Evolutionary conservation across 2,113 vertebrate genomes (phyloP).

Genomic region (Tyto alba): DNA sequence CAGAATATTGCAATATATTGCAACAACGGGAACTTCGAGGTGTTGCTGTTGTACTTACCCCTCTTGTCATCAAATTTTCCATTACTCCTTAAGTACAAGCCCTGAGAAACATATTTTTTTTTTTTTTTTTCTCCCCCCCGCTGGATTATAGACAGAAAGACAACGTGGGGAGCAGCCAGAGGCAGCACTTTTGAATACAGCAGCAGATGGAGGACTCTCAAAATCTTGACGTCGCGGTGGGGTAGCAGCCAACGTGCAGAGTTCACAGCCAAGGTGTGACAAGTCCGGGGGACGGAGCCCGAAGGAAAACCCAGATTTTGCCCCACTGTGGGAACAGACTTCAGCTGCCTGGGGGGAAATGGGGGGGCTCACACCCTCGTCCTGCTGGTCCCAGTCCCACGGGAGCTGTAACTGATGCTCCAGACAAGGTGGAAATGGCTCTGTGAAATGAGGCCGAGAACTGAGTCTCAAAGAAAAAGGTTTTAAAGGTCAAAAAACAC

Average conservation of each 20-base stretch:
- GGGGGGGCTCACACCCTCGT: neutral
- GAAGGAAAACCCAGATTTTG: neutral
- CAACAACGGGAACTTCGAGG: no score
- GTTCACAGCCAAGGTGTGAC: neutral
- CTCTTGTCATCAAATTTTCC: neutral
- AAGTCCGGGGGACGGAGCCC: neutral
- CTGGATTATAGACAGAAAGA: neutral
- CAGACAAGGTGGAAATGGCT: no score
- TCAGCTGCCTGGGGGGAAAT: neutral
- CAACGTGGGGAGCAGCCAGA: neutral
- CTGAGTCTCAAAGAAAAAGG: neutral
- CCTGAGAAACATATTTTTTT: neutral
- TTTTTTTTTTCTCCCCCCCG: no score
- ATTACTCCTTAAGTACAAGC: neutral
- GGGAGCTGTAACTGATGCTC: neutral
- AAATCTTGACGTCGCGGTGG: neutral
- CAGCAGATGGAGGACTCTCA: neutral
- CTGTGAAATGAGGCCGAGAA: no score
- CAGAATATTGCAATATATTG: no score
- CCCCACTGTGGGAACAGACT: accelerated
- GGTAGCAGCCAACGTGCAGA: neutral
- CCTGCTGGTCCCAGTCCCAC: neutral
- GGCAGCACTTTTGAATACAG: neutral
- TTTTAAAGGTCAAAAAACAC: neutral
- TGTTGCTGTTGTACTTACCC: neutral